These are phyloP conservation scores for Lasioglossum marginatum DNA, from an alignment of 2,888 invertebrate genomes.

Conservation along the genomic window DNA sequence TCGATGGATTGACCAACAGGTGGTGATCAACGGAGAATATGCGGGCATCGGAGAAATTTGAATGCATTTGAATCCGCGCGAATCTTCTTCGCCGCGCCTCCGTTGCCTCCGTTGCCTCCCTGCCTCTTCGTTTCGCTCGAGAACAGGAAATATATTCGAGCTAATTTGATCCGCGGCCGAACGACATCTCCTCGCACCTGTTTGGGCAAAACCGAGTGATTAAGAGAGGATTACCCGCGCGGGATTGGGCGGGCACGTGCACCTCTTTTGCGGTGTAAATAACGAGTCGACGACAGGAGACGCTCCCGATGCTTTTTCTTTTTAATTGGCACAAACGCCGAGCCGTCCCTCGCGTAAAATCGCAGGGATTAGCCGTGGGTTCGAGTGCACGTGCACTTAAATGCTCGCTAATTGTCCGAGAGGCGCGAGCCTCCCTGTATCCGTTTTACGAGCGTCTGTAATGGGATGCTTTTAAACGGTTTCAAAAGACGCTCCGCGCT, in stretches of 20 bases:
- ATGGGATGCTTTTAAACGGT: conserved; percentile 27
- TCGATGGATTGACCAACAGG: conserved; percentile 7
- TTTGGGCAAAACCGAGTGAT: conserved; percentile 60
- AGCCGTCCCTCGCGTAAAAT: conserved; percentile 70
- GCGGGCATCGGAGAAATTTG: conserved; percentile 1
- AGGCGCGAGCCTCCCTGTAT: conserved; percentile 44
- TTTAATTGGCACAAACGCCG: conserved; percentile 76
- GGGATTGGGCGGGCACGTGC: conserved; percentile 73
- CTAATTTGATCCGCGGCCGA: background rate
- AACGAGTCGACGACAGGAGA: conserved; percentile 59
- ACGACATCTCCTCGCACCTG: conserved; percentile 61
- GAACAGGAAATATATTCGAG: background rate
- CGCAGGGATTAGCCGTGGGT: conserved; percentile 78
- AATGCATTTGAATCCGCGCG: conserved; percentile 3
- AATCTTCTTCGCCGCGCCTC: background rate
- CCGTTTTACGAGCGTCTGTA: conserved; percentile 32
- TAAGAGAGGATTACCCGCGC: conserved; percentile 56
- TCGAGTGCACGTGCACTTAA: conserved; percentile 81
- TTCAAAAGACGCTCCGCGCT: background rate
- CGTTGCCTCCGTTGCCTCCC: background rate
- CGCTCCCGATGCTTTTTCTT: conserved; percentile 69
- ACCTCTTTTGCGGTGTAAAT: conserved; percentile 67
- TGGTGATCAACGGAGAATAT: background rate
- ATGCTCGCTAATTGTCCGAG: conserved; percentile 80
- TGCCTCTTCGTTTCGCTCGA: background rate